Percentiles rank a stretch among this genome's conserved stretches.
Evolutionary conservation across 1,140 invertebrate genomes (phyloP).

Genomic region (Aphaenogaster rudis): DNA sequence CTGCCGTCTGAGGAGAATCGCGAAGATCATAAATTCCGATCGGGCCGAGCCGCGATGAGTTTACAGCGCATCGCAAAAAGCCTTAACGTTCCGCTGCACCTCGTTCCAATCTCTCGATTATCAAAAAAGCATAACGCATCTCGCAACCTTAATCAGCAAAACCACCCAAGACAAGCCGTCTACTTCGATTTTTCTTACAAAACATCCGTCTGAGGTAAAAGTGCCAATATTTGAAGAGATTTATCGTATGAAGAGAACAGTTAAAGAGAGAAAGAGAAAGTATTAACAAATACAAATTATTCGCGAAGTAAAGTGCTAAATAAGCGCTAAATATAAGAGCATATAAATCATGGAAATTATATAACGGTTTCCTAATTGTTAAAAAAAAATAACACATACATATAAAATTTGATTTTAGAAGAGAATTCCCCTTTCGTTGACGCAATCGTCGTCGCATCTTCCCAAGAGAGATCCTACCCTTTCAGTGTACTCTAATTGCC

Average conservation of each 20-base stretch:
- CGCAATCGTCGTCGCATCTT: neutral
- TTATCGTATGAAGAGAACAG: neutral
- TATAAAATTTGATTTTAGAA: constrained; percentile 2
- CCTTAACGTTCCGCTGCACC: neutral
- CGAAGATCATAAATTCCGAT: neutral
- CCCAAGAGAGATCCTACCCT: neutral
- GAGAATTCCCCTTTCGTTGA: neutral
- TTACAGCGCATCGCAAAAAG: neutral
- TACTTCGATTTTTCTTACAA: neutral
- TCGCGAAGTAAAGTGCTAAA: neutral
- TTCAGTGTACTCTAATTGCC: constrained; percentile 12
- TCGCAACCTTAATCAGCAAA: constrained; percentile 4
- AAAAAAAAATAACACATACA: neutral
- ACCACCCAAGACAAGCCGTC: neutral
- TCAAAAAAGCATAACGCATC: neutral
- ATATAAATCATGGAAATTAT: neutral
- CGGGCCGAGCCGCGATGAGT: neutral
- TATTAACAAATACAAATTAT: neutral
- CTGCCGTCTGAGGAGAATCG: neutral
- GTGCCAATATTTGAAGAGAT: neutral
- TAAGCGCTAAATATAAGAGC: neutral
- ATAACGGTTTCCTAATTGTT: neutral
- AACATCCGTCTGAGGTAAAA: neutral
- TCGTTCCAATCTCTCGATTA: neutral
- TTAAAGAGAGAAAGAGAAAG: neutral